Conservation (phyloP, 1,140 invertebrate genomes). For the Zaprionus capensis region DNA sequence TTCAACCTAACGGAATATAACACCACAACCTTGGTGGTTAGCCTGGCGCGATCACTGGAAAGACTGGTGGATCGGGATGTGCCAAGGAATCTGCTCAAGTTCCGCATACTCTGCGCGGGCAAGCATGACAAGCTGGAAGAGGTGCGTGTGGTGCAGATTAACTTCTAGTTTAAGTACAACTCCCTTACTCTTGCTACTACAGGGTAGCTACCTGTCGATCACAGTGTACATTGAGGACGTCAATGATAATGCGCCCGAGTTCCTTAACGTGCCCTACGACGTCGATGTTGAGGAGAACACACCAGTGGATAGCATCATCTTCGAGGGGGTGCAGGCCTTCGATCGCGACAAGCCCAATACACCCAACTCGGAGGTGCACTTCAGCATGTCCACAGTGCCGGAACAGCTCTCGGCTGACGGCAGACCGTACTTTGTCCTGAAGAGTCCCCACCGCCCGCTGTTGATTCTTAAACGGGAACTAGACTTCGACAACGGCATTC, state of each 20-base stretch:
- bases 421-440: conserved; percentile 88
- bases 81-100: conserved; percentile 93
- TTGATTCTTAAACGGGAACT: conserved; percentile 89
- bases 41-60: conserved; percentile 90
- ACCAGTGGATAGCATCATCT: conserved; percentile 91
- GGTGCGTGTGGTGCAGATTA: conserved; percentile 61
- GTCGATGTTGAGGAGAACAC: conserved; percentile 92
- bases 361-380: conserved; percentile 94
- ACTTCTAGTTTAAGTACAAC: background rate
- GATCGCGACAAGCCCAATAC: conserved; percentile 95
- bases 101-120: conserved; percentile 87
- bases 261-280: conserved; percentile 90
- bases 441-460: conserved; percentile 90
- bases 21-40: conserved; percentile 89
- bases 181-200: background rate
- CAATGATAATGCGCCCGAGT: conserved; percentile 91
- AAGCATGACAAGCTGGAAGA: conserved; percentile 84
- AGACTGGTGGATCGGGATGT: conserved; percentile 91
- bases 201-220: conserved; percentile 87
- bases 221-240: conserved; percentile 94
- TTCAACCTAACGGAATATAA: conserved; percentile 85
- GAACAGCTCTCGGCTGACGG: conserved; percentile 87
- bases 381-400: conserved; percentile 91
- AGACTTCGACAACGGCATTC: conserved; percentile 92
- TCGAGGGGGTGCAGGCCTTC: conserved; percentile 90